Evolutionary conservation across 2,113 vertebrate genomes (phyloP).

Genomic region (Saguinus imperator): DNA sequence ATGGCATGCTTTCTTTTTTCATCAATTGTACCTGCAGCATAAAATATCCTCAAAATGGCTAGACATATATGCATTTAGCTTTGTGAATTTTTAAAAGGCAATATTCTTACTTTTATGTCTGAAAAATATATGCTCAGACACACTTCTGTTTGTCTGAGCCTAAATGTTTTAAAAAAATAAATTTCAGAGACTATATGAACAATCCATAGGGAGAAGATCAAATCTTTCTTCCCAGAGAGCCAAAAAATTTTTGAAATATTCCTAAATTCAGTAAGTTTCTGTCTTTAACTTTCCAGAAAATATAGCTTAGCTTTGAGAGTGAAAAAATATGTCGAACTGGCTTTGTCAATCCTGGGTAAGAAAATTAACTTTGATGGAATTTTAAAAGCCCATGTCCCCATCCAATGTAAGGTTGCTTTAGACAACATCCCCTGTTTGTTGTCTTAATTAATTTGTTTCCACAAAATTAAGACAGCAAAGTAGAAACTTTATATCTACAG

Average conservation of each 20-base stretch:
- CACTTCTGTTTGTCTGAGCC: neutral
- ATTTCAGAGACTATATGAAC: neutral
- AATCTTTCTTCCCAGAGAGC: neutral
- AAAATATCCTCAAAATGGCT: neutral
- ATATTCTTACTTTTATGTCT: neutral
- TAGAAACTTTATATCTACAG: neutral
- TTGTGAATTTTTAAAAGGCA: neutral
- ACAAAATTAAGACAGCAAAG: neutral
- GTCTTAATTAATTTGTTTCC: neutral
- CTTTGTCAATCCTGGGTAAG: neutral
- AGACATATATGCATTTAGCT: neutral
- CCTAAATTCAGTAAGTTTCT: neutral
- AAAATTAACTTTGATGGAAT: neutral
- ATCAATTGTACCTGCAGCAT: neutral
- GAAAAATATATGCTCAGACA: neutral
- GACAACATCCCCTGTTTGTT: accelerated
- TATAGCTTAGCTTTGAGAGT: neutral
- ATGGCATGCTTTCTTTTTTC: neutral
- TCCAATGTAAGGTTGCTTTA: neutral
- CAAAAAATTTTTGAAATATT: constrained; percentile 19
- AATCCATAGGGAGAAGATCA: neutral
- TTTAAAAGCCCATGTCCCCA: neutral
- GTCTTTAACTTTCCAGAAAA: constrained; percentile 8
- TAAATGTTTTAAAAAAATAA: constrained; percentile 14
- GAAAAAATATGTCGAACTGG: neutral